Conservation (phyloP, 1,140 invertebrate genomes). For the Megalonaias nervosa region DNA sequence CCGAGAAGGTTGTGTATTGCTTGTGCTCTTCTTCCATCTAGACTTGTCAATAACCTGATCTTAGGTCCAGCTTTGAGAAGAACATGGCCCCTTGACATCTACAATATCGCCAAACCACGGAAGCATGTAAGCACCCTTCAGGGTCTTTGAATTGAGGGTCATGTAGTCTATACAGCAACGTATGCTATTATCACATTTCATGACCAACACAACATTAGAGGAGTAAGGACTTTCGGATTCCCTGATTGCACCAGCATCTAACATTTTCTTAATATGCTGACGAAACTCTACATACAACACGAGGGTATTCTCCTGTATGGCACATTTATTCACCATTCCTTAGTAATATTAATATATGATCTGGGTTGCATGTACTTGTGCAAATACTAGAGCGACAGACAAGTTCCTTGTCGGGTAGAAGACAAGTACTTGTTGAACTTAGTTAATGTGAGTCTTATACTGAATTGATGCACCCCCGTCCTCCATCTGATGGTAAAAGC, state of each 20-base stretch:
- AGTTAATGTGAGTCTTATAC: no score
- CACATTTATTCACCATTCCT: constrained; percentile 1
- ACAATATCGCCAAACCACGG: constrained; percentile 19
- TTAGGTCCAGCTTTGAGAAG: constrained; percentile 1
- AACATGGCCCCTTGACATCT: constrained; percentile 1
- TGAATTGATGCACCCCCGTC: no score
- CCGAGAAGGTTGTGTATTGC: constrained; percentile 5
- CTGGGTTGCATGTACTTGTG: no score
- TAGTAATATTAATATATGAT: no score
- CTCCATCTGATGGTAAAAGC: no score
- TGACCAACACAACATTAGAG: constrained; percentile 71
- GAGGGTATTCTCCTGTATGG: constrained; percentile 32
- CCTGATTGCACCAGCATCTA: constrained; percentile 26
- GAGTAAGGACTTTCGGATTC: constrained; percentile 69
- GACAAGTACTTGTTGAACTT: no score
- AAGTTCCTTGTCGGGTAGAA: no score
- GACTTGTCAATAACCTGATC: no score
- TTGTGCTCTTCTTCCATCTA: constrained; percentile 1
- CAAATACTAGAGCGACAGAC: no score
- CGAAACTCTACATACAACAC: no score
- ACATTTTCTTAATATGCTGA: constrained; percentile 38
- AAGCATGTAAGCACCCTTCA: constrained; percentile 38
- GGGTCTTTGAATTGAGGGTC: constrained; percentile 34
- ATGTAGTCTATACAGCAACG: constrained; percentile 74
- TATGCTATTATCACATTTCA: constrained; percentile 70